Percentiles rank a stretch among this genome's conserved stretches.
Evolutionary conservation across 2,888 invertebrate species (phyloP).

Genomic region (Corbicula japonica): DNA sequence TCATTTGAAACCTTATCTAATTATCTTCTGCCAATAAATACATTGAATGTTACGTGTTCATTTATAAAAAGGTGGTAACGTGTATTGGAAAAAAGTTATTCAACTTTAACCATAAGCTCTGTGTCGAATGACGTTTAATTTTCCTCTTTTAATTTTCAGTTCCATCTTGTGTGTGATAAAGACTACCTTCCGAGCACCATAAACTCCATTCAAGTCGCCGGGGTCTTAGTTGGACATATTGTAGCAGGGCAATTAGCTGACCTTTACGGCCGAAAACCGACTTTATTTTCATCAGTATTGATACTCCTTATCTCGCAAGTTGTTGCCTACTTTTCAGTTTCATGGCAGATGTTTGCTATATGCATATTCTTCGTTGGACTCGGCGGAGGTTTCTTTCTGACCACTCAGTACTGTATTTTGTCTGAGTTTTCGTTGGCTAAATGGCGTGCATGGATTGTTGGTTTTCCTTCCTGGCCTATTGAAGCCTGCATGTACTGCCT

Average conservation of each 20-base stretch:
- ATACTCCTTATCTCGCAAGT: constrained; percentile 30
- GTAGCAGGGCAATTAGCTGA: constrained; percentile 46
- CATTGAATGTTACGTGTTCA: not conserved
- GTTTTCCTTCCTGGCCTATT: constrained; percentile 23
- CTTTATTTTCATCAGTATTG: constrained; percentile 35
- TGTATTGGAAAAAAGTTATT: not conserved
- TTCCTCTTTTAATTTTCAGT: constrained; percentile 31
- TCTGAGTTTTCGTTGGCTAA: constrained; percentile 36
- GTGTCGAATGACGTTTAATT: too few species aligned
- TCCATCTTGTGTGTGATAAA: constrained; percentile 33
- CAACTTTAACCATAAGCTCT: not conserved
- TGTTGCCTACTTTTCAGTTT: constrained; percentile 31
- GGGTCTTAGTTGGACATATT: constrained; percentile 41
- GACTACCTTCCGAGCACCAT: constrained; percentile 37
- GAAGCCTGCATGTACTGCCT: constrained; percentile 4
- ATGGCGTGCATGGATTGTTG: constrained; percentile 29
- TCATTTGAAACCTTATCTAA: not conserved
- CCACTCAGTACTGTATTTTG: constrained; percentile 41
- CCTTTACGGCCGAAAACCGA: constrained; percentile 38
- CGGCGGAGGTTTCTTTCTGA: constrained; percentile 40
- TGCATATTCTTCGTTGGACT: constrained; percentile 30
- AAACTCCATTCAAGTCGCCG: constrained; percentile 51
- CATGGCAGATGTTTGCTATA: constrained; percentile 38
- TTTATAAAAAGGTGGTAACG: not conserved
- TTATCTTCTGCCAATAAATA: not conserved